Conservation (phyloP, 2,797 vertebrate genomes). For the Falco rusticolus region DNA sequence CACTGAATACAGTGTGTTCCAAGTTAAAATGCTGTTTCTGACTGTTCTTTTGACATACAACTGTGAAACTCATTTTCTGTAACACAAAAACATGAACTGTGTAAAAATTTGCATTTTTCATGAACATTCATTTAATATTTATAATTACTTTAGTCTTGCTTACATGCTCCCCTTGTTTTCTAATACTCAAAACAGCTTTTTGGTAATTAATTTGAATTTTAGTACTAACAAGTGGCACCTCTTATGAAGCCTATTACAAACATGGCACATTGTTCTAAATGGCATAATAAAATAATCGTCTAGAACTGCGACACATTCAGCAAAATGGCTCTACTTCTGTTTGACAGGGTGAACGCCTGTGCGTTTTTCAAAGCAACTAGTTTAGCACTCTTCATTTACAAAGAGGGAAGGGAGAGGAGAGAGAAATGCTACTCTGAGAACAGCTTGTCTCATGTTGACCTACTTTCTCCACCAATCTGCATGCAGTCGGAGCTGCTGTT, state of each 20-base stretch:
- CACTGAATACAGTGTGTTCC: neutral
- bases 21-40: neutral
- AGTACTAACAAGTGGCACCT: neutral
- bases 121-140: slow-evolving; percentile 51
- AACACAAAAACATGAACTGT: neutral
- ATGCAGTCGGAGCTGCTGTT: slow-evolving; percentile 51
- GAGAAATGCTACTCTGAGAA: slow-evolving; percentile 53
- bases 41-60: slow-evolving; percentile 9
- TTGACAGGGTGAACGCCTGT: slow-evolving; percentile 1
- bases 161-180: neutral
- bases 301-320: neutral
- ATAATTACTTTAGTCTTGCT: slow-evolving; percentile 27
- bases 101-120: slow-evolving; percentile 27
- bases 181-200: neutral
- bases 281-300: neutral
- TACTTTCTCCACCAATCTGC: slow-evolving; percentile 72
- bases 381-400: slow-evolving; percentile 51
- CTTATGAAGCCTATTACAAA: neutral
- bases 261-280: neutral
- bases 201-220: slow-evolving; percentile 36
- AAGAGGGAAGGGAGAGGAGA: slow-evolving; percentile 49
- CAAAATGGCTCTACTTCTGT: neutral
- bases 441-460: slow-evolving; percentile 72
- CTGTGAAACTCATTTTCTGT: neutral
- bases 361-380: slow-evolving; percentile 31